Evolutionary conservation across 37 sponge, comb jelly and placozoan species (phyloP).

Genomic region (Mnemiopsis leidyi): DNA sequence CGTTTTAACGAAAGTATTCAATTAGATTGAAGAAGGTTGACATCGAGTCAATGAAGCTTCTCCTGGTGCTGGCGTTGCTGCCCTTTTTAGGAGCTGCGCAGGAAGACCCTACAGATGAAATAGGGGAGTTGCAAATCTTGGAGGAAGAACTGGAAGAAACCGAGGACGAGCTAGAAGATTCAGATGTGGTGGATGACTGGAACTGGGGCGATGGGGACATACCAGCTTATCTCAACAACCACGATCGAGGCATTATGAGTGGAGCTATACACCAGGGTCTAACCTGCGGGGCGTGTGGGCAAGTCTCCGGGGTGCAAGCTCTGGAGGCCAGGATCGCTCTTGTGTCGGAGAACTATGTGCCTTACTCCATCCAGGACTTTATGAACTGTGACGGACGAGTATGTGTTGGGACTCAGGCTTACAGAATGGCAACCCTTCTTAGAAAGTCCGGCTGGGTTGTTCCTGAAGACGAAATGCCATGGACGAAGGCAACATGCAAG

Average conservation of each 20-base stretch:
- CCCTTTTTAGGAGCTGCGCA: neutral
- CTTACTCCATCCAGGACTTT: slow-evolving; percentile 59
- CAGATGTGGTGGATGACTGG: neutral
- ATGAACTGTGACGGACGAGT: slow-evolving; percentile 13
- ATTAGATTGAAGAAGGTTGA: no score
- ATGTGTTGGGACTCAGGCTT: neutral
- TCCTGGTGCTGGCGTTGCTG: neutral
- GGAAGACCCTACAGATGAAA: no score
- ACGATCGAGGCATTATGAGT: neutral
- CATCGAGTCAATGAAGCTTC: neutral
- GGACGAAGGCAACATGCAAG: neutral
- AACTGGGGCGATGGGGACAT: neutral
- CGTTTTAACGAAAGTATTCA: no score
- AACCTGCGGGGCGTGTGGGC: neutral
- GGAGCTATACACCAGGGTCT: neutral
- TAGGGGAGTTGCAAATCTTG: neutral
- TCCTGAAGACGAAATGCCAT: neutral
- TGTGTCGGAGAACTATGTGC: slow-evolving; percentile 31
- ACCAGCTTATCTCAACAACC: neutral
- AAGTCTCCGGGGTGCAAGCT: neutral
- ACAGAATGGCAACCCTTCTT: neutral
- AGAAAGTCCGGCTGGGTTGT: neutral
- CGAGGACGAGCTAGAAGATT: neutral
- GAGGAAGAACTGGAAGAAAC: neutral
- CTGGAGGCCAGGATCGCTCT: slow-evolving; percentile 32